Evolutionary conservation across 2,113 vertebrate genomes (phyloP).

Genomic region (Crotalus helleri): DNA sequence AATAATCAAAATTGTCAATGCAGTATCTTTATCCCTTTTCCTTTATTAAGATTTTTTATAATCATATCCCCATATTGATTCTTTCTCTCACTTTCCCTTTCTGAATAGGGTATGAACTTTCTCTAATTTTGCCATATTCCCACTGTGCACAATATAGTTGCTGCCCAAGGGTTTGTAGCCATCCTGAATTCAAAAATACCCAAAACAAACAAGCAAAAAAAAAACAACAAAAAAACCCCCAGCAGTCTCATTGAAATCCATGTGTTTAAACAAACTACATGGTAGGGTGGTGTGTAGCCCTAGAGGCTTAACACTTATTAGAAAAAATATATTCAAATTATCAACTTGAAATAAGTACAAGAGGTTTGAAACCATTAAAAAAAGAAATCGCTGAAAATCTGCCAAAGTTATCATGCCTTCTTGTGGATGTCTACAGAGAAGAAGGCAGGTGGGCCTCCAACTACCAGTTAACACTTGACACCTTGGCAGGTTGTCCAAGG

Average conservation of each 20-base stretch:
- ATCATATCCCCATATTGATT: neutral
- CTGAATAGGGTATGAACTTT: neutral
- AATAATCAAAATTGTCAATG: neutral
- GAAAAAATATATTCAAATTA: neutral
- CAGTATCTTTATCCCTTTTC: neutral
- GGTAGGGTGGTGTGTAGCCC: neutral
- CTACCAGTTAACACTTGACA: neutral
- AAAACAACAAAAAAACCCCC: neutral
- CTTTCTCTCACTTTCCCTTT: neutral
- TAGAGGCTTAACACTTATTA: neutral
- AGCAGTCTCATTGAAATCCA: neutral
- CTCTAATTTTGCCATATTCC: neutral
- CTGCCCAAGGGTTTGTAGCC: neutral
- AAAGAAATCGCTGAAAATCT: neutral
- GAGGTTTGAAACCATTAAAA: neutral
- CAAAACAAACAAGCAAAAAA: neutral
- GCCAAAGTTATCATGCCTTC: neutral
- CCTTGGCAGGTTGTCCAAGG: neutral
- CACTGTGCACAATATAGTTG: neutral
- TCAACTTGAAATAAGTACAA: neutral
- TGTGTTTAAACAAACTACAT: neutral
- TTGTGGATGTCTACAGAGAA: neutral
- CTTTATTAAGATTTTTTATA: neutral
- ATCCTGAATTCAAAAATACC: neutral
- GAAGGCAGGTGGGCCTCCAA: neutral